Evolutionary conservation across 2,797 vertebrate genomes (phyloP).

Genomic region (Sebastes oblongus): DNA sequence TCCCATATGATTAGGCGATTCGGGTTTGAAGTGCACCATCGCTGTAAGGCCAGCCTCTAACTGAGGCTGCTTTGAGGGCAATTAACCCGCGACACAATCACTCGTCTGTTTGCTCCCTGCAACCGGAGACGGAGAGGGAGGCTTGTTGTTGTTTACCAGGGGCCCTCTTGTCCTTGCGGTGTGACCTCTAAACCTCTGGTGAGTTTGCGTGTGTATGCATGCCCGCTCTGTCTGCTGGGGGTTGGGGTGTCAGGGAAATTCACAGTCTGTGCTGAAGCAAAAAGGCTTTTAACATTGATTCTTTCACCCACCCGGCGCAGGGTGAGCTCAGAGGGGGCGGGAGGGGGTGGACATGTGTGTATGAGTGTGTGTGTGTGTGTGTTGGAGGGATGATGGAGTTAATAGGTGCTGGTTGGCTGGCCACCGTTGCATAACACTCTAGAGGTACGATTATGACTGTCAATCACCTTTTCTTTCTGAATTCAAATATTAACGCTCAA

Average conservation of each 20-base stretch:
- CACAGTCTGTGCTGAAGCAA: constrained; percentile 73
- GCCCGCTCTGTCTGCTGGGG: constrained; percentile 50
- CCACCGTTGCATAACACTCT: constrained; percentile 54
- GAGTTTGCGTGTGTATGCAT: constrained; percentile 27
- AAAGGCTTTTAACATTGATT: constrained; percentile 88
- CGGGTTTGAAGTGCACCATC: constrained; percentile 48
- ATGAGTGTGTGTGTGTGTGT: not conserved
- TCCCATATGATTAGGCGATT: constrained; percentile 56
- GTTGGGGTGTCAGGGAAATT: constrained; percentile 66
- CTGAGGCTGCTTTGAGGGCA: constrained; percentile 37
- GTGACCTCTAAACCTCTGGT: constrained; percentile 78
- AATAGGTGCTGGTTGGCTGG: constrained; percentile 36
- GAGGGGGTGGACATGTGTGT: constrained; percentile 30
- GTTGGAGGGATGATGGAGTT: constrained; percentile 35
- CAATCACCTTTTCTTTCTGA: not conserved
- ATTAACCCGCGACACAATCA: constrained; percentile 61
- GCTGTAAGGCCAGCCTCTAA: constrained; percentile 16
- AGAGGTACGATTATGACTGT: constrained; percentile 23
- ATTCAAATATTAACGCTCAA: not conserved
- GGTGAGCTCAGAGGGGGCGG: constrained; percentile 35
- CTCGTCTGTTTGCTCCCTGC: constrained; percentile 25
- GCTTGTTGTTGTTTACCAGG: constrained; percentile 68
- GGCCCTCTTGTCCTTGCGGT: constrained; percentile 74
- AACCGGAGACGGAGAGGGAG: not conserved
- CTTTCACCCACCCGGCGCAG: constrained; percentile 52